Percentiles rank a stretch among this genome's conserved stretches.
These are phyloP conservation scores for Diglossa cyanea DNA, from an alignment of 2,797 vertebrate genomes.

Conservation along the genomic window DNA sequence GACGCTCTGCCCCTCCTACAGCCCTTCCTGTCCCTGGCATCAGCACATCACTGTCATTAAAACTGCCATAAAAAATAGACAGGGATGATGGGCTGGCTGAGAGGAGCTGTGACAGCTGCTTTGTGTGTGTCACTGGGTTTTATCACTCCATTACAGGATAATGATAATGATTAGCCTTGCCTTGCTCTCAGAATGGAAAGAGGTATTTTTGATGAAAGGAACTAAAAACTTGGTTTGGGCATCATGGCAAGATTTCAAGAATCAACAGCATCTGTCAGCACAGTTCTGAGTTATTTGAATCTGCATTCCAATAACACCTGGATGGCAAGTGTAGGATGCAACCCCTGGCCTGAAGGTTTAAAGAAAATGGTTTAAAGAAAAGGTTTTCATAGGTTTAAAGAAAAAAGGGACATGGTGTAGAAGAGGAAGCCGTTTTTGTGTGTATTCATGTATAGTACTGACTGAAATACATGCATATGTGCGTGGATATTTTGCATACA, in stretches of 20 bases:
- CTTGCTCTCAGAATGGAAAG: slow-evolving; percentile 29
- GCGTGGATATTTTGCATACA: not conserved
- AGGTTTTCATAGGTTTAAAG: not conserved
- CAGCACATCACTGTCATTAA: not conserved
- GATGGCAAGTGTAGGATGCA: not conserved
- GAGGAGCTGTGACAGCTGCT: slow-evolving; percentile 54
- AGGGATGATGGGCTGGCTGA: not conserved
- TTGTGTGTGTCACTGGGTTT: slow-evolving; percentile 29
- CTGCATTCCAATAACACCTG: not conserved
- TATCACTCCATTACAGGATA: slow-evolving; percentile 37
- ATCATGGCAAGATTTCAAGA: slow-evolving; percentile 8
- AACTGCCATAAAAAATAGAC: not conserved
- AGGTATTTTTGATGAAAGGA: slow-evolving; percentile 22
- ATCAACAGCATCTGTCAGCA: not conserved
- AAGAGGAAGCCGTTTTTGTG: not conserved
- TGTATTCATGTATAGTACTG: not conserved
- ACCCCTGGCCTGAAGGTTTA: not conserved
- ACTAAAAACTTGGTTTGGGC: not conserved
- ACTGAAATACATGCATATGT: not conserved
- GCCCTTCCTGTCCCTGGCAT: slow-evolving; percentile 18
- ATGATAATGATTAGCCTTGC: slow-evolving; percentile 54
- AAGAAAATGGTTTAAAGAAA: not conserved
- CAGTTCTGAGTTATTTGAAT: not conserved
- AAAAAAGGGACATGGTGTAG: not conserved
- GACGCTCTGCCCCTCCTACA: not conserved